A percentile compares a stretch with the other conserved stretches of the same genome.
Conservation (phyloP, 2,888 invertebrate genomes). For the Falcaria lacertinaria region DNA sequence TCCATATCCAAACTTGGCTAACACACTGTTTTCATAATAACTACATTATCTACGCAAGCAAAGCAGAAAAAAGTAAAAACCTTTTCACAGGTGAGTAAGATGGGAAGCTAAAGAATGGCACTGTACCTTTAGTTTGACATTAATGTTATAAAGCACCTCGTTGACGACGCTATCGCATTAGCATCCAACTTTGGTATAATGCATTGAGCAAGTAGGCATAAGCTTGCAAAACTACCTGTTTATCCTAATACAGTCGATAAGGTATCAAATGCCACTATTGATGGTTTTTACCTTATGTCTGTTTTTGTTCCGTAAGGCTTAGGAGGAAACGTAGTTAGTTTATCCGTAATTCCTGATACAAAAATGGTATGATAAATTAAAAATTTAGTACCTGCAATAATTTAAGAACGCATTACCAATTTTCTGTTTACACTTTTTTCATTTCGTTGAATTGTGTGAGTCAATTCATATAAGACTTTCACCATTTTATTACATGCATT, state of each 20-base stretch:
- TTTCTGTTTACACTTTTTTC: no score
- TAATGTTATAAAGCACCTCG: background rate
- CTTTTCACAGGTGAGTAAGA: no score
- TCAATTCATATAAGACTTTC: no score
- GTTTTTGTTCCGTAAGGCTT: background rate
- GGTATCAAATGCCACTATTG: conserved; percentile 9
- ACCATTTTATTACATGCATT: no score
- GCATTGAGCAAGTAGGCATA: background rate
- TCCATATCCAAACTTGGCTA: conserved; percentile 20
- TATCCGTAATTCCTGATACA: no score
- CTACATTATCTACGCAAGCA: background rate
- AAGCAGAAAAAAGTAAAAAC: no score
- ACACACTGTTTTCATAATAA: background rate
- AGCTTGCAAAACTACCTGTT: conserved; percentile 24
- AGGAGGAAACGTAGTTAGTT: background rate
- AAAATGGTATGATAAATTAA: no score
- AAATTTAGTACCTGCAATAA: no score
- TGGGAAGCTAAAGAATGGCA: no score
- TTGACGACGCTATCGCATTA: background rate
- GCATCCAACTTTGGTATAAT: background rate
- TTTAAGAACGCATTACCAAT: no score
- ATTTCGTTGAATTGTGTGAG: no score
- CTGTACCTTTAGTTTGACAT: no score
- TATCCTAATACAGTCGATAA: conserved; percentile 26
- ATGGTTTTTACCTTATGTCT: background rate